Base-by-base conservation (phyloP, 2,797 vertebrate genomes). In the Pangasius mekongensis region DNA sequence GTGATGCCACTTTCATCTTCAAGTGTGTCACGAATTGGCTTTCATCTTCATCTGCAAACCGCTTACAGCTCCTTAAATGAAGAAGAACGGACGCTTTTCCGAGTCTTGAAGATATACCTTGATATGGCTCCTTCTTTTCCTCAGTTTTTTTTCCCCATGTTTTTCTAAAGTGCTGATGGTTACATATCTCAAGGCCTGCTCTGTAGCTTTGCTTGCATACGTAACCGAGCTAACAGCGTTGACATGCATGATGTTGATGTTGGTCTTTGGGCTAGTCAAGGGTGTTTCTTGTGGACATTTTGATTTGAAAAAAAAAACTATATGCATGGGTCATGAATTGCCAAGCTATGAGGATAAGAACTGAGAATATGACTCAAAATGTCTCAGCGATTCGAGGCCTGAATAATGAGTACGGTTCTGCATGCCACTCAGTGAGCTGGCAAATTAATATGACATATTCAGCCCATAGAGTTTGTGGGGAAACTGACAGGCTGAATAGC, bases 1-100 rank as follows among this genome's bases (percentile, higher is more conserved):
- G 89, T 93, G 95, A 95, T 94, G 91, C 93, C 88, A 92, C 94
- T 96, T 96, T 96, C 93, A 95, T 96, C 94, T 94, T 92, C 91
- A 78, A 77, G 60, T 52, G 74, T 43, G 52, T 47, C 58, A 66
- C 47, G 7, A n/a, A 56, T 36, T 20, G 47, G 74, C 74, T 86
- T 86, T 88, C 78, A 89, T 67, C 54, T 83, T 93, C 94, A 86
- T 92, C 91, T 90, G 91, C 92, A 91, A 93, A 81, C 92, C 30
- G 58, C 60, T 86, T 49, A 86, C 74, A 66, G 58, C 56, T 27
- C n/a, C 43, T 77, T 78, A 77, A 64, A 58, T 14, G n/a, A 66
- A 24, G 58, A 64, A 33, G 43, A 66, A 86, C 4, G 60, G n/a
- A 66, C 10, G 60, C 64, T 56, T 73, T 85, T 62, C 36, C 54